Conservation (phyloP, 2,888 invertebrate species). For the Adela reaumurella region DNA sequence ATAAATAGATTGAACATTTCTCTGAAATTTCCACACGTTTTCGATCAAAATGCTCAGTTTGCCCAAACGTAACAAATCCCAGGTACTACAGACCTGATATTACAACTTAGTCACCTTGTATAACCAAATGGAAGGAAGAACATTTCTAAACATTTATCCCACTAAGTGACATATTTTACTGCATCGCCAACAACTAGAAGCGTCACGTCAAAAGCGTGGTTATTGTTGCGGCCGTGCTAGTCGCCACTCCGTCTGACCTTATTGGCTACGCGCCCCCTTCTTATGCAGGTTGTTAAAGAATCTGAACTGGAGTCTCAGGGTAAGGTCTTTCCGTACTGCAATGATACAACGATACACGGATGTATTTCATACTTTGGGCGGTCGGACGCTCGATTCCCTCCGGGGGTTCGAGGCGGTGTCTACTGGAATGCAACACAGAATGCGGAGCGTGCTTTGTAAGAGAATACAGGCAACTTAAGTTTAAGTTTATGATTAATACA, state of each 20-base stretch:
- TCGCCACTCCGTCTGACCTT: slow-evolving; percentile 27
- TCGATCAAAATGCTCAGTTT: too few relatives aligned
- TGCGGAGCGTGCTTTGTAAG: too few relatives aligned
- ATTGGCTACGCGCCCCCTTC: slow-evolving; percentile 83
- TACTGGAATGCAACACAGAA: neutral
- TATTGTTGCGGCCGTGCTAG: neutral
- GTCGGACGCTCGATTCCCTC: neutral
- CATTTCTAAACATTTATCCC: neutral
- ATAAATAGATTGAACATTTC: too few relatives aligned
- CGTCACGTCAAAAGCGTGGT: neutral
- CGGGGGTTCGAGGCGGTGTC: slow-evolving; percentile 12
- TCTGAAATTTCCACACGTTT: too few relatives aligned
- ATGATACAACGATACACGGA: too few relatives aligned
- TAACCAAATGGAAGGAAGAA: too few relatives aligned
- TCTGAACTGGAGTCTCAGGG: slow-evolving; percentile 92
- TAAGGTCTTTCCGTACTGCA: slow-evolving; percentile 94
- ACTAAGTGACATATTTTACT: slow-evolving; percentile 1
- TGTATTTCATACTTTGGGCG: slow-evolving; percentile 34
- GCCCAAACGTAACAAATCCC: too few relatives aligned
- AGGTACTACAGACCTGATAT: too few relatives aligned
- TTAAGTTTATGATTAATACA: too few relatives aligned
- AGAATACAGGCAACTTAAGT: too few relatives aligned
- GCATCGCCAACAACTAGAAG: neutral
- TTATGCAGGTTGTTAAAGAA: slow-evolving; percentile 91
- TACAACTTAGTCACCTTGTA: too few relatives aligned